Evolutionary conservation across 2,113 vertebrate genomes (phyloP), one percentile per base, ranked within the genome.

Genomic region (Cnemophilus loriae): DNA sequence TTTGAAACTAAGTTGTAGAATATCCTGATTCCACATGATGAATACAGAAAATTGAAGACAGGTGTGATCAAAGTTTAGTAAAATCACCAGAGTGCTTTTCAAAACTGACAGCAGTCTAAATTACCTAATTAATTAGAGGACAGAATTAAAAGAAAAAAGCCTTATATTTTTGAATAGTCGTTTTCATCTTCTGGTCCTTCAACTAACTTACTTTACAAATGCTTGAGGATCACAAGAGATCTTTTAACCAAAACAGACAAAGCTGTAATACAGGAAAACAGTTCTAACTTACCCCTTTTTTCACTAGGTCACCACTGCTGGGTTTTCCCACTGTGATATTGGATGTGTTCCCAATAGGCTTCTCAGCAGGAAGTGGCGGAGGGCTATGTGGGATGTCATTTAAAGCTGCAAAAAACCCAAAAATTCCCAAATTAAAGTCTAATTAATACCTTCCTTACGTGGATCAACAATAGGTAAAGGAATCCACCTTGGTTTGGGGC

Each of bases 281-380:
- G 46, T 63, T 70, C 53, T 75, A 90, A 96, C 97, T 96, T 95
- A 98, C 98, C 90, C 76, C 69, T 49, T 95, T 97, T 92, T 95
- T 97, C 23, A 90, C 55, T 95, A 91, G 91, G 79, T 96, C 91
- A 52, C 28, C 47, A 42, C 91, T 91, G 87, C 13, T 96, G 57
- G 87, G 78, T 89, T 97, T 98, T 92, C 93, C 96, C 81, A 90
- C 70, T 57, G 87, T 41, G 41, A 96, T 39, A 67, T 15, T 67
- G 16, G 87, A 97, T 16, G 97, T 94, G 65, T 96, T 97, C 56
- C 99, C 99, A 52, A 99, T 97, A 44, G 99, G 98, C 76, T 98
- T 99, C 97, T 98, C 98, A 84, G 94, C 76, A 69, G 99, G 99
- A 39, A 99, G 98, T 59, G 99, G 98, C 4, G 99, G 98, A 85